phyloP scores from a whole-genome alignment of 2,888 invertebrate species.

The Melanotus villosus region DNA sequence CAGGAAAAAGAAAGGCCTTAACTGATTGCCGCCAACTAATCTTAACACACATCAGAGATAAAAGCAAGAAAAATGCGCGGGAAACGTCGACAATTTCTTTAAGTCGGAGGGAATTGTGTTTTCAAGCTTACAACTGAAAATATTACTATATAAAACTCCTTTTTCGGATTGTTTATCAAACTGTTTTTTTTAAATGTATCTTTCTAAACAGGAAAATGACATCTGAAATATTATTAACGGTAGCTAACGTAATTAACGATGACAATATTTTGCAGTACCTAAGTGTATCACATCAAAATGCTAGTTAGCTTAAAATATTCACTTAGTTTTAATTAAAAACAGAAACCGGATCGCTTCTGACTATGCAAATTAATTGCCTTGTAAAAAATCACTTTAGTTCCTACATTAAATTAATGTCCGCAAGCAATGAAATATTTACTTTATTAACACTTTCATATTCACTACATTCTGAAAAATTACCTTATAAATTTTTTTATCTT shows the following conservation, averaged over 20 bases:
- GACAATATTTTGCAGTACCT: no score
- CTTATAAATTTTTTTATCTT: no score
- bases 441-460: no score
- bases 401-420: no score
- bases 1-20: slow-evolving; percentile 12
- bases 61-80: slow-evolving; percentile 10
- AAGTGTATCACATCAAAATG: no score
- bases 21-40: slow-evolving; percentile 30
- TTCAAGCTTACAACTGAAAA: slow-evolving; percentile 6
- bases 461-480: no score
- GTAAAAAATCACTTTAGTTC: no score
- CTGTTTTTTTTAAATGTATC: neutral
- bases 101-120: slow-evolving; percentile 5
- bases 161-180: neutral
- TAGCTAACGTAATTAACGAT: no score
- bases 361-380: neutral
- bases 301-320: neutral
- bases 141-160: neutral
- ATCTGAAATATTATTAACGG: no score
- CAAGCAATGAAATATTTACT: no score
- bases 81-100: slow-evolving; percentile 18
- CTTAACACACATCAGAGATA: slow-evolving; percentile 23
- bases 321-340: neutral
- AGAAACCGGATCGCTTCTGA: neutral
- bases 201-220: no score